A percentile compares a stretch with the other conserved stretches of the same genome.
These are phyloP conservation scores for Junco hyemalis DNA, from an alignment of 2,113 vertebrate genomes.

Conservation along the genomic window DNA sequence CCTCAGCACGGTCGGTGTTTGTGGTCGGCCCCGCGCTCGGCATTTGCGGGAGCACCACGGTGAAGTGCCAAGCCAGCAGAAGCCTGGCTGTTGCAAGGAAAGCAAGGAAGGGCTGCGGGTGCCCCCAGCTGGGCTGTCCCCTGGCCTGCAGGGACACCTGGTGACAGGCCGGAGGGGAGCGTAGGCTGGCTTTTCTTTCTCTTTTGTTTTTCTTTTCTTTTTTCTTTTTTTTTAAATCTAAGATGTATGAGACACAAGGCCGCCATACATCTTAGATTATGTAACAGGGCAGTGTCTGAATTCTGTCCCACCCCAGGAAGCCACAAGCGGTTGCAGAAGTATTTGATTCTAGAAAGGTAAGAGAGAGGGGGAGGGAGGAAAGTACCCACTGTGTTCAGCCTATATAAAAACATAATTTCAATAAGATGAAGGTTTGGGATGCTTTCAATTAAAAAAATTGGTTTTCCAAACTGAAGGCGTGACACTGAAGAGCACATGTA, in stretches of 20 bases:
- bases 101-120: not conserved
- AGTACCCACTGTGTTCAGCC: not conserved
- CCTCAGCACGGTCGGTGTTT: rapidly evolving
- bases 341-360: not conserved
- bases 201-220: too few species aligned
- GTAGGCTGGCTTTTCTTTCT: not conserved
- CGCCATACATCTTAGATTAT: too few species aligned
- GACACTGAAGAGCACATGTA: not conserved
- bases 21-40: rapidly evolving
- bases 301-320: not conserved
- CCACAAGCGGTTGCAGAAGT: not conserved
- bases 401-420: not conserved
- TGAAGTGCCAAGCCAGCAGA: rapidly evolving
- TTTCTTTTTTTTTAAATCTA: rapidly evolving
- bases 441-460: not conserved
- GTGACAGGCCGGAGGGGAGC: not conserved
- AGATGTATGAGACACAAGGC: not conserved
- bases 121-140: not conserved
- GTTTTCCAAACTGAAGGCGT: not conserved
- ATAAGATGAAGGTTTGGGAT: not conserved
- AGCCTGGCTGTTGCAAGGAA: not conserved
- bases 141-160: not conserved
- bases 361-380: rapidly evolving
- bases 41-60: rapidly evolving
- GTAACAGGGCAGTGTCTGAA: not conserved